These are phyloP conservation scores for Bombus impatiens DNA, from an alignment of 1,140 invertebrate species.

Conservation along the genomic window DNA sequence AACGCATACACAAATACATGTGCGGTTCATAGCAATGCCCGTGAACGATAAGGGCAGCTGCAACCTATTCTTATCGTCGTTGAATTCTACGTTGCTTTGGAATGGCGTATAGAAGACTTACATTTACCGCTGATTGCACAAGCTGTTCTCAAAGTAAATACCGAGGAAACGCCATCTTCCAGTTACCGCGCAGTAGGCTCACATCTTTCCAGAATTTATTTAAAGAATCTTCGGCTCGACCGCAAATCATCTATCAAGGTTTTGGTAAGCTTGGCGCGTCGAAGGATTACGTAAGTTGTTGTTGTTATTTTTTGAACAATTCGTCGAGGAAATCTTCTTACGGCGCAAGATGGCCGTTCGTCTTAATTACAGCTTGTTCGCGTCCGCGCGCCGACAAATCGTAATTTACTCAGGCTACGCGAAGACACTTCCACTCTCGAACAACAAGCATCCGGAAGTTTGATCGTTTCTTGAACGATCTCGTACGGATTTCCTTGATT, in stretches of 20 bases:
- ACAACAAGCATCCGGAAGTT: slow-evolving; percentile 21
- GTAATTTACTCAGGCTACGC: not conserved
- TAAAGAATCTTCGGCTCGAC: not conserved
- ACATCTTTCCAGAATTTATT: not conserved
- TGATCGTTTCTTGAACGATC: not conserved
- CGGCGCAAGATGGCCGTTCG: not conserved
- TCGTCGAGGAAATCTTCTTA: not conserved
- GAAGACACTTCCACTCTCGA: not conserved
- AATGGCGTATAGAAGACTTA: not conserved
- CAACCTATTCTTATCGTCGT: not conserved
- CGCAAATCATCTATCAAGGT: not conserved
- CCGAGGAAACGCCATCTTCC: not conserved
- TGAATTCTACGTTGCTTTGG: not conserved
- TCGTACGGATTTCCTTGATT: slow-evolving; percentile 23
- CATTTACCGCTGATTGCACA: slow-evolving; percentile 25
- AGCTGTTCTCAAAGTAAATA: slow-evolving; percentile 20
- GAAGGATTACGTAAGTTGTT: not conserved
- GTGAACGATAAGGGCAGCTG: slow-evolving; percentile 4
- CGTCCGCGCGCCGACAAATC: not conserved
- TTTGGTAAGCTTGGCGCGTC: not conserved
- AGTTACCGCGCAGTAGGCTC: not conserved
- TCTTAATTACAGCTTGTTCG: not conserved
- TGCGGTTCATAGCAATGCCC: too few species aligned
- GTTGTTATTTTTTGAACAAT: not conserved
- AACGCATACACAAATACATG: too few species aligned